Evolutionary conservation across 1,140 invertebrate species (phyloP).

Genomic region (Spodoptera litura): DNA sequence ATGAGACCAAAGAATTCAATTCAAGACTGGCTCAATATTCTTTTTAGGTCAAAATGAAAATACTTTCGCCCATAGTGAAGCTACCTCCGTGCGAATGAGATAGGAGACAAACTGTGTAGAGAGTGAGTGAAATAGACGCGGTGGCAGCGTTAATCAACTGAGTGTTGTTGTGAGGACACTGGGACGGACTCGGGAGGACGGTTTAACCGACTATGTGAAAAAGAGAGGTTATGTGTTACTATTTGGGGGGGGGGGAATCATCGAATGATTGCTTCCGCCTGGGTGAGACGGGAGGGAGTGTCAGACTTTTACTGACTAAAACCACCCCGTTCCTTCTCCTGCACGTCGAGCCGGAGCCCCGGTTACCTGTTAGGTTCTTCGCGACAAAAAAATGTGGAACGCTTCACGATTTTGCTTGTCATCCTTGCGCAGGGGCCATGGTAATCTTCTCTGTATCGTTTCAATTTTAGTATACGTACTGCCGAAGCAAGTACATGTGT

Average conservation of each 20-base stretch:
- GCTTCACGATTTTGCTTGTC: constrained; percentile 60
- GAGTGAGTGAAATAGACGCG: constrained; percentile 48
- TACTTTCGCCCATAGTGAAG: constrained; percentile 46
- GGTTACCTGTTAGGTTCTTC: too few species aligned
- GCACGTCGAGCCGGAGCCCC: too few species aligned
- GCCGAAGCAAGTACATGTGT: constrained; percentile 17
- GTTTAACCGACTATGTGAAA: neutral
- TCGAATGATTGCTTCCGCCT: too few species aligned
- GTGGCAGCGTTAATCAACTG: constrained; percentile 63
- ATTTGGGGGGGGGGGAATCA: neutral
- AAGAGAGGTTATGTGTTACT: neutral
- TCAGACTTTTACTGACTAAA: too few species aligned
- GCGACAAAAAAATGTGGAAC: constrained; percentile 53
- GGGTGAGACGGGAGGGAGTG: too few species aligned
- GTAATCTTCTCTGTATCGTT: constrained; percentile 60
- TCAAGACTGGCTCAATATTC: too few species aligned
- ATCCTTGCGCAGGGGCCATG: constrained; percentile 59
- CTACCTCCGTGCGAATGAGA: constrained; percentile 49
- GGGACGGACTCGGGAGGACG: constrained; percentile 42
- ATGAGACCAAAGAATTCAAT: too few species aligned
- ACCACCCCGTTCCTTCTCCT: too few species aligned
- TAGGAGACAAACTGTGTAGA: neutral
- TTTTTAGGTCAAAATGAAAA: neutral
- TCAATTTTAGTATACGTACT: constrained; percentile 56
- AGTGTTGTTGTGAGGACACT: constrained; percentile 51